phyloP scores from a whole-genome alignment of 2,888 invertebrate species.

The Rotaria socialis region DNA sequence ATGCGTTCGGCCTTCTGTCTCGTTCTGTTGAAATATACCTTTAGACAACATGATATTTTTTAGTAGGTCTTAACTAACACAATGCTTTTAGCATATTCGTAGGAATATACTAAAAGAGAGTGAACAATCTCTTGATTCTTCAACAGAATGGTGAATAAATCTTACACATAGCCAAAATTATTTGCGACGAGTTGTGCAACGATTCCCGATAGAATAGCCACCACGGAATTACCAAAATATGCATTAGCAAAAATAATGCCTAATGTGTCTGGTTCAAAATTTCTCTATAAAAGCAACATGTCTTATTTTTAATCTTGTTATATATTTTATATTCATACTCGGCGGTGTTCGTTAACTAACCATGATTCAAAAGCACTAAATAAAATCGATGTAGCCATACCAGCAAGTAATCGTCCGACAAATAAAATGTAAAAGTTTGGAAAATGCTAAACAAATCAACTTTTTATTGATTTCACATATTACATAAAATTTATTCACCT shows the following conservation, averaged over 20 bases:
- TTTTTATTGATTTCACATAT: too few species aligned
- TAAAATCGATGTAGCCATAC: conserved; percentile 62
- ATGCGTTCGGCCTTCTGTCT: too few species aligned
- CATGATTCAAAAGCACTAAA: conserved; percentile 63
- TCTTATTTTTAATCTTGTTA: too few species aligned
- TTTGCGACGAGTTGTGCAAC: conserved; percentile 62
- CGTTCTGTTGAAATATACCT: too few species aligned
- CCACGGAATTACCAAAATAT: conserved; percentile 61
- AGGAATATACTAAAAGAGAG: too few species aligned
- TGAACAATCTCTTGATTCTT: too few species aligned
- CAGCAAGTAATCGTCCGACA: conserved; percentile 61
- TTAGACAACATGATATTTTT: too few species aligned
- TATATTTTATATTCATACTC: conserved; percentile 52
- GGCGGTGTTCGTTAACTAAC: conserved; percentile 62
- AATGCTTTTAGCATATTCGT: too few species aligned
- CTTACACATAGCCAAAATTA: conserved; percentile 62
- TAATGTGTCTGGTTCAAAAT: conserved; percentile 58
- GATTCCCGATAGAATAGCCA: conserved; percentile 61
- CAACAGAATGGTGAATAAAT: too few species aligned
- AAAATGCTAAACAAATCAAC: conserved; percentile 56
- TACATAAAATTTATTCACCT: conserved; percentile 51
- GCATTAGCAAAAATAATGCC: conserved; percentile 61
- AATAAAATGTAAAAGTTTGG: conserved; percentile 61
- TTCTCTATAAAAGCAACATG: conserved; percentile 51
- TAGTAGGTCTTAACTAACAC: too few species aligned